These are phyloP conservation scores for Bombus pascuorum DNA, from an alignment of 1,140 invertebrate species.

Conservation along the genomic window DNA sequence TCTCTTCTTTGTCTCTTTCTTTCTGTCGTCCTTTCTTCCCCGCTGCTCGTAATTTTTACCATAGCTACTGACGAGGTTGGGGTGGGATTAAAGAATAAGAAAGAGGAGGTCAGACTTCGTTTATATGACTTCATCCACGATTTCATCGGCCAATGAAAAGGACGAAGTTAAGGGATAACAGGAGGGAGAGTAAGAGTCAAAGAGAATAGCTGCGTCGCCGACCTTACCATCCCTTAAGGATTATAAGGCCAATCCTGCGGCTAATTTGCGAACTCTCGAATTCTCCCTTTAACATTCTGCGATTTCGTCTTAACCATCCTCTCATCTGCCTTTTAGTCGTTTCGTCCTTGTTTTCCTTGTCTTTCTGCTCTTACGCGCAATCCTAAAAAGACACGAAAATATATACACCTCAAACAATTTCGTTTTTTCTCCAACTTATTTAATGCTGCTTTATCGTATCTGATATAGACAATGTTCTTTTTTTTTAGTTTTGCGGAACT, in stretches of 20 bases:
- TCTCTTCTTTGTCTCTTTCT: too few species aligned
- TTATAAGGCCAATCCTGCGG: conserved; percentile 80
- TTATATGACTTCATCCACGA: conserved; percentile 77
- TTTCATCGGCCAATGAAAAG: conserved; percentile 51
- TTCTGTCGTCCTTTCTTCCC: neutral
- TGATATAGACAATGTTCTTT: neutral
- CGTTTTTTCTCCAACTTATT: neutral
- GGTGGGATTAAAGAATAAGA: conserved; percentile 82
- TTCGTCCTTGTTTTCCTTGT: conserved; percentile 56
- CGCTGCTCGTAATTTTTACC: conserved; percentile 76
- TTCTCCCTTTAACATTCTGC: conserved; percentile 59
- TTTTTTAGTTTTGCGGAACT: neutral
- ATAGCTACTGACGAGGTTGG: conserved; percentile 60
- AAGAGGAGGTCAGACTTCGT: conserved; percentile 76
- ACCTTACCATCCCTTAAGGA: conserved; percentile 76
- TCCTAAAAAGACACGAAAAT: neutral
- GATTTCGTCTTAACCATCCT: conserved; percentile 53
- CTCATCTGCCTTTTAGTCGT: conserved; percentile 38
- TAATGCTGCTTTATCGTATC: neutral
- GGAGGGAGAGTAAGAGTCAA: conserved; percentile 52
- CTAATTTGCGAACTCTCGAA: conserved; percentile 81
- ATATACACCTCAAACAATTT: neutral
- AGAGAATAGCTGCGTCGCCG: conserved; percentile 59
- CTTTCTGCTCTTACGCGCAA: conserved; percentile 10
- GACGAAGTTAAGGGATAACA: conserved; percentile 35